phyloP scores from a whole-genome alignment of 2,888 invertebrate genomes.

The Lepeophtheirus nordmannii region DNA sequence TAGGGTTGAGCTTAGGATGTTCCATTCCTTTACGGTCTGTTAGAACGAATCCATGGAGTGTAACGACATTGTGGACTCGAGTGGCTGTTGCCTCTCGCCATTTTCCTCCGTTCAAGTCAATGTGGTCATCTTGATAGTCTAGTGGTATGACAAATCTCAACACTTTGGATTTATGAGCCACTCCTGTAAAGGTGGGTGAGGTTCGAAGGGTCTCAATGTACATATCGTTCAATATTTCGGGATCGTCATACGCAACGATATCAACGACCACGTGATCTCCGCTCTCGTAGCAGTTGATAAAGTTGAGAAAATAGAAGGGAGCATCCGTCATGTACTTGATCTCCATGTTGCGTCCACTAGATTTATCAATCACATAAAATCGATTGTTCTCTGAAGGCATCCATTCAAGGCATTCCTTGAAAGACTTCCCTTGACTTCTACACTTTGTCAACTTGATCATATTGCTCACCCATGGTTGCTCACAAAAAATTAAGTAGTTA shows the following conservation, averaged over 20 bases:
- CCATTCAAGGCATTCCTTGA: conserved; percentile 36
- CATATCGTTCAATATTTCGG: conserved; percentile 32
- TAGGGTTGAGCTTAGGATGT: conserved; percentile 10
- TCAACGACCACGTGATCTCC: conserved; percentile 32
- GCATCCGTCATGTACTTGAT: conserved; percentile 34
- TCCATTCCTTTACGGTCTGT: conserved; percentile 2
- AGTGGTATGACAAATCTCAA: conserved; percentile 38
- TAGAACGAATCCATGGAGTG: background rate
- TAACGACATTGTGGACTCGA: background rate
- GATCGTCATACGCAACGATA: conserved; percentile 33
- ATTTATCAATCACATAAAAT: conserved; percentile 35
- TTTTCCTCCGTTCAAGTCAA: background rate
- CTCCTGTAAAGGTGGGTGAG: conserved; percentile 26
- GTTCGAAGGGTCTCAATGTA: conserved; percentile 31
- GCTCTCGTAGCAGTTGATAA: conserved; percentile 40
- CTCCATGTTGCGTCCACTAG: conserved; percentile 33
- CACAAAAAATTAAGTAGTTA: conserved; percentile 40
- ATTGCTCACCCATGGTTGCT: conserved; percentile 38
- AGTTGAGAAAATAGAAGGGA: conserved; percentile 40
- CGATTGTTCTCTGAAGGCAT: conserved; percentile 35
- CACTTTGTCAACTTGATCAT: conserved; percentile 34
- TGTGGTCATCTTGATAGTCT: background rate
- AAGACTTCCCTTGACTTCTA: conserved; percentile 33
- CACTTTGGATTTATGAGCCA: conserved; percentile 30
- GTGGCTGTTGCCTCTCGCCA: background rate